Percentiles rank a stretch among this genome's conserved stretches.
These are phyloP conservation scores for Tiliacea citrago DNA, from an alignment of 2,888 invertebrate genomes.

Conservation along the genomic window DNA sequence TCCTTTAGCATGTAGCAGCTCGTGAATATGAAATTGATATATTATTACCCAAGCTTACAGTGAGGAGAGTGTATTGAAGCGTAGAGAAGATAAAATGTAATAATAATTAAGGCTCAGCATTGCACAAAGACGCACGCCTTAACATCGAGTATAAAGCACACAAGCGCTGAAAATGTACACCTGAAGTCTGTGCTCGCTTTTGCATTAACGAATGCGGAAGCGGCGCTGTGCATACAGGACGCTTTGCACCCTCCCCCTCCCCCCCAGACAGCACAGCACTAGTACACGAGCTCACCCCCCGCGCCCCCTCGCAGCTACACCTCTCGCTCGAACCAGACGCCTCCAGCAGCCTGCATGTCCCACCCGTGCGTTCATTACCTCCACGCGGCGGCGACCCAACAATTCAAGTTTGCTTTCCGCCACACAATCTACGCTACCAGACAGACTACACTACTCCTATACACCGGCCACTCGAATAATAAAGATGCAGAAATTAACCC, in stretches of 20 bases:
- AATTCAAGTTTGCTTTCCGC: conserved; percentile 90
- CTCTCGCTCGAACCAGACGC: conserved; percentile 87
- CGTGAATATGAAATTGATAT: conserved; percentile 70
- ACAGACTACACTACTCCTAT: conserved; percentile 85
- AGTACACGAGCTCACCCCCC: conserved; percentile 64
- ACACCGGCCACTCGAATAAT: conserved; percentile 89
- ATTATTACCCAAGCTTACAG: conserved; percentile 67
- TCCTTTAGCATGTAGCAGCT: conserved; percentile 66
- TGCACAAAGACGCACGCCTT: conserved; percentile 88
- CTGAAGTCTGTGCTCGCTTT: conserved; percentile 90
- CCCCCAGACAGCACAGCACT: conserved; percentile 61
- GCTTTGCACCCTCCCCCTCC: conserved; percentile 81
- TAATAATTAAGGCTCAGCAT: conserved; percentile 87
- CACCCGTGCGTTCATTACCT: conserved; percentile 90
- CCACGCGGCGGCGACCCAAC: conserved; percentile 87
- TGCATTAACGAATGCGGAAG: conserved; percentile 91
- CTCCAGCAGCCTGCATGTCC: conserved; percentile 87
- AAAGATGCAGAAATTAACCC: conserved; percentile 90
- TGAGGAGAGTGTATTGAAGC: conserved; percentile 74
- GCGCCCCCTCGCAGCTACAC: conserved; percentile 69
- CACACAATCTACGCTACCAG: conserved; percentile 89
- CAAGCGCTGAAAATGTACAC: conserved; percentile 90
- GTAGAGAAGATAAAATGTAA: conserved; percentile 85
- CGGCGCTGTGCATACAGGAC: conserved; percentile 90
- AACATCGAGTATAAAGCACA: conserved; percentile 88